A percentile compares a stretch with the other conserved stretches of the same genome.
phyloP scores from a whole-genome alignment of 1,140 invertebrate genomes.

The Drosophila pseudoananassae region DNA sequence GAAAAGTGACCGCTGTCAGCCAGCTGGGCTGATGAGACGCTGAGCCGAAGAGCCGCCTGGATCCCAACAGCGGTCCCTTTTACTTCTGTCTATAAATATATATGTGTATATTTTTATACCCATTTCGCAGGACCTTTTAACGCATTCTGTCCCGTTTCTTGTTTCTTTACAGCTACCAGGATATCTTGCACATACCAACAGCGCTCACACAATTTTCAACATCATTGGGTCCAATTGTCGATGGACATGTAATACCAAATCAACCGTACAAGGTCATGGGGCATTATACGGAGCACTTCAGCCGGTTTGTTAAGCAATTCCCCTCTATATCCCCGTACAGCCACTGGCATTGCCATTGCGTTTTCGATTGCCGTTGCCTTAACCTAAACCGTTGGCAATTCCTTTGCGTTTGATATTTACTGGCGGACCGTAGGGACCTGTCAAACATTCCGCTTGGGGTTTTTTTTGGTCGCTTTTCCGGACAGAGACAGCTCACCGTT shows the following conservation, averaged over 20 bases:
- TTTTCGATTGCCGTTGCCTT: slow-evolving; percentile 22
- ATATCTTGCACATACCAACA: slow-evolving; percentile 89
- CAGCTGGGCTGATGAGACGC: slow-evolving; percentile 11
- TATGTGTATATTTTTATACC: slow-evolving; percentile 57
- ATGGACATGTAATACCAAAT: slow-evolving; percentile 92
- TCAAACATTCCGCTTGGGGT: slow-evolving; percentile 45
- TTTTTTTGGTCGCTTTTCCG: slow-evolving; percentile 23
- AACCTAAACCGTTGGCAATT: slow-evolving; percentile 26
- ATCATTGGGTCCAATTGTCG: slow-evolving; percentile 92
- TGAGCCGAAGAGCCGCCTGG: slow-evolving; percentile 2
- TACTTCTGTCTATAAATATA: slow-evolving; percentile 2
- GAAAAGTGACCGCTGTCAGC: slow-evolving; percentile 75
- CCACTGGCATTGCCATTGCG: slow-evolving; percentile 26
- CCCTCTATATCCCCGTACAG: slow-evolving; percentile 24
- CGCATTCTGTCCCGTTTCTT: slow-evolving; percentile 59
- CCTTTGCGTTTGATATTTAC: slow-evolving; percentile 58
- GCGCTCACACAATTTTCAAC: slow-evolving; percentile 88
- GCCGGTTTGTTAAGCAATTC: slow-evolving; percentile 84
- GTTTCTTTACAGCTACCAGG: slow-evolving; percentile 86
- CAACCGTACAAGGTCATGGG: slow-evolving; percentile 90
- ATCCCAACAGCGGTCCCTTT: slow-evolving; percentile 9
- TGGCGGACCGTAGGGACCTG: slow-evolving; percentile 43
- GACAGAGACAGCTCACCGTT: slow-evolving; percentile 21
- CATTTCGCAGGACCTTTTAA: slow-evolving; percentile 60
- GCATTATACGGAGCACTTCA: slow-evolving; percentile 89